Percentiles rank a stretch among this genome's conserved stretches.
phyloP scores from a whole-genome alignment of 1,140 invertebrate genomes.

The Meteorus sp. region DNA sequence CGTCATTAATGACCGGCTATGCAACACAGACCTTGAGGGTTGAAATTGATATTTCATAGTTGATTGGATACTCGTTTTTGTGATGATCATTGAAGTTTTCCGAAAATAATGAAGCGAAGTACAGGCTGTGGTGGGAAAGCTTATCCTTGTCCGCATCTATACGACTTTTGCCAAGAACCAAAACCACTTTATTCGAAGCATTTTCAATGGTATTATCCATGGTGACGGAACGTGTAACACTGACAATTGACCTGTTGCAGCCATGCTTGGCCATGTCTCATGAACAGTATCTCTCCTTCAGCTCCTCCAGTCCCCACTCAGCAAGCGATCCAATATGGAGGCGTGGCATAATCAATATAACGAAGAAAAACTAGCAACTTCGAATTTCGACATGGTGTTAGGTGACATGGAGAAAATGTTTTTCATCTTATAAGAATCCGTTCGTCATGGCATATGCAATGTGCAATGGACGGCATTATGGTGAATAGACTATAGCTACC shows the following conservation, averaged over 20 bases:
- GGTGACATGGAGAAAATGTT: too few species aligned
- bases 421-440: too few species aligned
- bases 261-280: too few species aligned
- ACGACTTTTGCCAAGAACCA: constrained; percentile 22
- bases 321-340: too few species aligned
- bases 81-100: constrained; percentile 32
- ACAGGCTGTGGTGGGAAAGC: constrained; percentile 30
- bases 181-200: constrained; percentile 1
- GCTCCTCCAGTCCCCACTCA: too few species aligned
- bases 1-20: constrained; percentile 8
- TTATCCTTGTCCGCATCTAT: constrained; percentile 29
- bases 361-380: too few species aligned
- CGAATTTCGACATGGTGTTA: too few species aligned
- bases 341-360: too few species aligned
- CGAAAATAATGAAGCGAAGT: constrained; percentile 37
- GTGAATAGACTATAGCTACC: too few species aligned
- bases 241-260: background rate
- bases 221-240: background rate
- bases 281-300: too few species aligned
- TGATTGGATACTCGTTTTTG: constrained; percentile 32
- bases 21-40: constrained; percentile 35
- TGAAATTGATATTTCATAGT: constrained; percentile 30
- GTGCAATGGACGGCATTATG: too few species aligned
- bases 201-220: background rate
- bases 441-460: too few species aligned